Percentiles rank a stretch among this genome's conserved stretches.
phyloP scores from a whole-genome alignment of 2,113 vertebrate genomes.

The Pachycephala philippinensis region DNA sequence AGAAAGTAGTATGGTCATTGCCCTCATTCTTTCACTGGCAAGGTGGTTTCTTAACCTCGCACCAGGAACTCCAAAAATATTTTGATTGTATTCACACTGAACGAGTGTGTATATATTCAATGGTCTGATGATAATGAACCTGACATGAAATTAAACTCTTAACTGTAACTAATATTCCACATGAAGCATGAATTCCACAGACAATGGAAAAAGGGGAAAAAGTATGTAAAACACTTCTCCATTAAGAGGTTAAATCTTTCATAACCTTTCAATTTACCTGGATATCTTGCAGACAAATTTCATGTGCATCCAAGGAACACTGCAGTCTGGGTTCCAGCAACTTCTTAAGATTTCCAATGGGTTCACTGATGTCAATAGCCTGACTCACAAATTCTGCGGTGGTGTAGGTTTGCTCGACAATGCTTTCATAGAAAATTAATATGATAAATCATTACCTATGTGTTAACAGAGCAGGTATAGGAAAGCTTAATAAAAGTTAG shows the following conservation, averaged over 20 bases:
- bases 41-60: background rate
- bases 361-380: constrained; percentile 97
- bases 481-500: background rate
- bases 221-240: background rate
- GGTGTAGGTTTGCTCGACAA: constrained; percentile 92
- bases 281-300: constrained; percentile 97
- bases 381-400: constrained; percentile 95
- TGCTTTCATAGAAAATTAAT: constrained; percentile 68
- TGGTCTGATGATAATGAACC: background rate
- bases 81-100: background rate
- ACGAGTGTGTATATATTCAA: background rate
- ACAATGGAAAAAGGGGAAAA: background rate
- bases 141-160: background rate
- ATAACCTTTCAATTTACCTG: constrained; percentile 75
- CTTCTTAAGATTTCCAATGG: constrained; percentile 95
- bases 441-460: background rate
- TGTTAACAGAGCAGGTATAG: background rate
- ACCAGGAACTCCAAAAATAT: background rate
- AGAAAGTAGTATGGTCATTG: background rate
- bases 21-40: background rate
- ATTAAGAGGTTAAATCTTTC: background rate
- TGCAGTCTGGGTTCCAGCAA: constrained; percentile 93
- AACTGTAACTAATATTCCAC: background rate
- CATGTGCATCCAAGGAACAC: constrained; percentile 89
- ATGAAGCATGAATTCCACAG: background rate